These are phyloP conservation scores for Scleropages formosus DNA, from an alignment of 2,797 vertebrate genomes.

Conservation along the genomic window DNA sequence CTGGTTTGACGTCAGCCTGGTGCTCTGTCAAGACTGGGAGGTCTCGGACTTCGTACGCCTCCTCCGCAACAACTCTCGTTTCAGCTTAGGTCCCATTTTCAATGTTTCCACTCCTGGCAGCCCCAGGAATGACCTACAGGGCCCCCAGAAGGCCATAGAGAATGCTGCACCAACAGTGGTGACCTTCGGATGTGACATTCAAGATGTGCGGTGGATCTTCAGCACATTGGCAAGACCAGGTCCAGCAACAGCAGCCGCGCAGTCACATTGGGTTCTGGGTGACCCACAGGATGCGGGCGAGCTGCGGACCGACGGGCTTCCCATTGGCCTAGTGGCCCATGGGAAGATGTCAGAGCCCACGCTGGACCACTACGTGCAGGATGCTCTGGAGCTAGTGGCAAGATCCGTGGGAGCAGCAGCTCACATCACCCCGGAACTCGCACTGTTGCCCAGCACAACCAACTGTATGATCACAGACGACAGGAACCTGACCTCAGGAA, in stretches of 20 bases:
- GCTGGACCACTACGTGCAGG: slow-evolving; percentile 89
- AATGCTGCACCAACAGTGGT: slow-evolving; percentile 80
- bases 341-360: slow-evolving; percentile 83
- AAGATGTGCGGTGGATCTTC: slow-evolving; percentile 79
- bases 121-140: slow-evolving; percentile 66
- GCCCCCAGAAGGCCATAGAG: slow-evolving; percentile 77
- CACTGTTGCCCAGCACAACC: slow-evolving; percentile 88
- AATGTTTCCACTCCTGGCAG: slow-evolving; percentile 77
- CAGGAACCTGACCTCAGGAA: slow-evolving; percentile 83
- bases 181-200: slow-evolving; percentile 90
- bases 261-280: slow-evolving; percentile 91
- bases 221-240: slow-evolving; percentile 72
- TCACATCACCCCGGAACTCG: slow-evolving; percentile 79
- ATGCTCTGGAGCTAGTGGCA: slow-evolving; percentile 85
- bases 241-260: slow-evolving; percentile 66
- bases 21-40: slow-evolving; percentile 91
- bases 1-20: slow-evolving; percentile 93
- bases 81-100: slow-evolving; percentile 83
- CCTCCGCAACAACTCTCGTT: slow-evolving; percentile 84
- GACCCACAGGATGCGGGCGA: slow-evolving; percentile 92
- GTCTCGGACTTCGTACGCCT: slow-evolving; percentile 84
- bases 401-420: slow-evolving; percentile 87
- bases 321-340: slow-evolving; percentile 87
- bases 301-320: slow-evolving; percentile 87
- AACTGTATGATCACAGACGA: slow-evolving; percentile 86